These are phyloP conservation scores for Oxyscelio sp. DNA, from an alignment of 2,888 invertebrate genomes.

Conservation along the genomic window DNA sequence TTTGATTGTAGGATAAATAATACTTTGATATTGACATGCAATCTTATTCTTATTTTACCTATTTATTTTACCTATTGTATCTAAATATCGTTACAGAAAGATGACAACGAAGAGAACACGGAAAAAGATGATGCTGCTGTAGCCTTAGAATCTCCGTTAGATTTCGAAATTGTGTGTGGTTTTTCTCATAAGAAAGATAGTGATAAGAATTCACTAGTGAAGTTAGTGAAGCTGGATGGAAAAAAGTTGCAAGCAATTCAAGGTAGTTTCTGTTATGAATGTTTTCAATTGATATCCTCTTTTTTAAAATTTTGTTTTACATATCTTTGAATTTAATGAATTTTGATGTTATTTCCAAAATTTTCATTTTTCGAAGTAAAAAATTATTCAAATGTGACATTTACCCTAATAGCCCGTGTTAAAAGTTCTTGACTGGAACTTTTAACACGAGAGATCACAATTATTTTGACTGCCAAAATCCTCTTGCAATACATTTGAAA, in stretches of 20 bases:
- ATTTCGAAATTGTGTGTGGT: no score
- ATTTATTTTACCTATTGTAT: no score
- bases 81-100: no score
- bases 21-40: no score
- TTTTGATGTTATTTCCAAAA: slow-evolving; percentile 3
- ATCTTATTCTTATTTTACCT: no score
- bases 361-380: slow-evolving; percentile 1
- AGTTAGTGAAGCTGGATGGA: slow-evolving; percentile 16
- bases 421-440: no score
- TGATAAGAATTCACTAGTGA: slow-evolving; percentile 4
- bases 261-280: not conserved
- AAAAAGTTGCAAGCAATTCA: slow-evolving; percentile 13
- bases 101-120: no score
- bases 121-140: no score
- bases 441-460: no score
- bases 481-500: slow-evolving; percentile 4
- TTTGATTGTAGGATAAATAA: no score
- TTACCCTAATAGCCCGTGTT: no score
- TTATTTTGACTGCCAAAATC: not conserved
- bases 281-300: slow-evolving; percentile 3
- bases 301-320: slow-evolving; percentile 5
- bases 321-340: slow-evolving; percentile 3
- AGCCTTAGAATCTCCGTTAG: no score
- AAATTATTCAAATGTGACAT: not conserved
- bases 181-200: not conserved